Evolutionary conservation across 2,797 vertebrate genomes (phyloP).

Genomic region (Octomys mimax): DNA sequence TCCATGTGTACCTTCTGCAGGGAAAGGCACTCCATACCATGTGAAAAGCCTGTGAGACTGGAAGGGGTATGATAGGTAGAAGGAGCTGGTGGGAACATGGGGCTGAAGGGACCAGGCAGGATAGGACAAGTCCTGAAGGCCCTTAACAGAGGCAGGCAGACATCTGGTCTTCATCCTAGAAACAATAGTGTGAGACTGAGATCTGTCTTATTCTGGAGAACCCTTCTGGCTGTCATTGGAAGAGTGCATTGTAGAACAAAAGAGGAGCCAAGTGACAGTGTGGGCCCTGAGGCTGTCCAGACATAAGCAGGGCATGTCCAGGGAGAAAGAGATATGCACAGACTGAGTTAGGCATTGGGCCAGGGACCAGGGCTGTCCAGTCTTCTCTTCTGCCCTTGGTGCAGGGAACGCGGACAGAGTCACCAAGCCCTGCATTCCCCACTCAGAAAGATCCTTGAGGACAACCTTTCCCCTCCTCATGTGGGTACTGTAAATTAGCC

Average conservation of each 20-base stretch:
- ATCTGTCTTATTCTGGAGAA: background rate
- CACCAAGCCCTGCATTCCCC: background rate
- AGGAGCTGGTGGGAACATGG: background rate
- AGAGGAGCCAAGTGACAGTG: background rate
- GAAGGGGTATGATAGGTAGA: too few relatives aligned
- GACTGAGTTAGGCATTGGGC: background rate
- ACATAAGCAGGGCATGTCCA: background rate
- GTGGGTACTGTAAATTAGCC: accelerated
- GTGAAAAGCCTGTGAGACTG: background rate
- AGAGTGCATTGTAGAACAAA: background rate
- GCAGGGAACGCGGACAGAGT: background rate
- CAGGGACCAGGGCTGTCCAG: background rate
- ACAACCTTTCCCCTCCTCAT: background rate
- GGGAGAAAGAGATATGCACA: background rate
- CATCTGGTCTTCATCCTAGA: conserved; percentile 42
- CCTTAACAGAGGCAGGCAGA: background rate
- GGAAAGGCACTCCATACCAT: background rate
- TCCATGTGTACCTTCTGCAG: background rate
- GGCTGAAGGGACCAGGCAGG: background rate
- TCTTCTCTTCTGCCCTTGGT: background rate
- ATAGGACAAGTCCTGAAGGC: background rate
- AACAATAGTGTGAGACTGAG: background rate
- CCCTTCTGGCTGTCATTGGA: background rate
- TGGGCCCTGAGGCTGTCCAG: background rate
- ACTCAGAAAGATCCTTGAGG: background rate